phyloP scores from a whole-genome alignment of 2,113 vertebrate species.

The pig (Sus scrofa) region T2T-Sscrofa CM000824.6:62000501-62001000 shows the following conservation, averaged over 20 bases:
- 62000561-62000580: not conserved
- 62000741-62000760: not conserved
- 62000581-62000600: not conserved
- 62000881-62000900: not conserved
- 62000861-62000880: not conserved
- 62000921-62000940: not conserved
- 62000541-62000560: not conserved
- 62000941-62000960: not conserved
- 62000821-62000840: not conserved
- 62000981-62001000: not conserved
- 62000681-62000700: not conserved
- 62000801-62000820: not conserved
- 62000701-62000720: not conserved
- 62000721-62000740: not conserved
- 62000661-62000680: not conserved
- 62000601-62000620: not conserved
- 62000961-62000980: not conserved
- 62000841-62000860: not conserved
- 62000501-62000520: not conserved
- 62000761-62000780: not conserved
- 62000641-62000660: not conserved
- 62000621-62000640: fast-evolving
- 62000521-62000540: not conserved
- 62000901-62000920: not conserved
- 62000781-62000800: not conserved